These are phyloP conservation scores for Tokudaia muenninki DNA, from an alignment of 2,797 vertebrate genomes.

Conservation along the genomic window DNA sequence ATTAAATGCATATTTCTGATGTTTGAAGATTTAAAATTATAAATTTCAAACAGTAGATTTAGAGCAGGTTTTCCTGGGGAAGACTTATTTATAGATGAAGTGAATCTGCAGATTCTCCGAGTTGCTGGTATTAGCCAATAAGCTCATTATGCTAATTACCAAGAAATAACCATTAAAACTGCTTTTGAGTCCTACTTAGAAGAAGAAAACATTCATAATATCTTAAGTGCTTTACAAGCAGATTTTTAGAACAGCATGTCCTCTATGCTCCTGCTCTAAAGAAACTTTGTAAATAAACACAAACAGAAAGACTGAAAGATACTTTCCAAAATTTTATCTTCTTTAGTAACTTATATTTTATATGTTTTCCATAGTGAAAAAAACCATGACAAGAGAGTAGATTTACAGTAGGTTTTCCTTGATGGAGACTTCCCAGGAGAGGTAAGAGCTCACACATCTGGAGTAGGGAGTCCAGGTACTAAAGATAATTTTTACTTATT, in stretches of 20 bases:
- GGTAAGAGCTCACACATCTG: not conserved
- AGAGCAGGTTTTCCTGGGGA: not conserved
- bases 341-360: not conserved
- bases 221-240: not conserved
- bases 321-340: conserved; percentile 3
- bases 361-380: conserved; percentile 5
- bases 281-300: not conserved
- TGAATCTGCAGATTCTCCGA: not conserved
- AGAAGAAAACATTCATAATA: not conserved
- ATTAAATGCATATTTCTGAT: conserved; percentile 28
- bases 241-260: conserved; percentile 24
- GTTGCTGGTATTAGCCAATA: not conserved
- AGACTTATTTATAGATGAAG: not conserved
- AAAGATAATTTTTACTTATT: not conserved
- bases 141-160: conserved; percentile 14
- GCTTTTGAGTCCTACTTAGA: not conserved
- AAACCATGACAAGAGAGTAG: not conserved
- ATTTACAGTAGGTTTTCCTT: not conserved
- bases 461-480: not conserved
- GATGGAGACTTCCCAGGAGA: not conserved
- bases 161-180: conserved; percentile 54
- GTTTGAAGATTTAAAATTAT: conserved; percentile 41
- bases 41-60: conserved; percentile 22
- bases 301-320: not conserved
- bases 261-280: not conserved